These are phyloP conservation scores for Choristoneura fumiferana DNA, from an alignment of 1,140 invertebrate species.

Conservation along the genomic window DNA sequence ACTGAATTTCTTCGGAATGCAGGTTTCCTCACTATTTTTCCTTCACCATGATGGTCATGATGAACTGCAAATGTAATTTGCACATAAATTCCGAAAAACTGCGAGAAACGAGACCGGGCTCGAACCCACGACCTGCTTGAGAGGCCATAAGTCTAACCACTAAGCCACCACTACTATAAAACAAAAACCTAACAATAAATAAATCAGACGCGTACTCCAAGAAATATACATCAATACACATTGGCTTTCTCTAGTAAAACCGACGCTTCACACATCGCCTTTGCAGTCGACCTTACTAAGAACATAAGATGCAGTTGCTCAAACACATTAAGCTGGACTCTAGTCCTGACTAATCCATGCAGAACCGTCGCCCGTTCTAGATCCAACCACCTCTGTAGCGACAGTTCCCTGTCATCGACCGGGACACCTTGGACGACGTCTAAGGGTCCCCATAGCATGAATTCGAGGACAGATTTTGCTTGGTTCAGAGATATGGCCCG, in stretches of 20 bases:
- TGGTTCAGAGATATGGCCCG: constrained; percentile 84
- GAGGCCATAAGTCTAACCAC: too few relatives aligned
- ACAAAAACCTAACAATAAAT: too few relatives aligned
- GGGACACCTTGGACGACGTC: constrained; percentile 84
- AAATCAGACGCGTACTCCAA: constrained; percentile 9
- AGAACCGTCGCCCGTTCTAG: constrained; percentile 89
- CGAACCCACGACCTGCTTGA: too few relatives aligned
- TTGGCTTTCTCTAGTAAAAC: constrained; percentile 80
- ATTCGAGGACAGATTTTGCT: constrained; percentile 89
- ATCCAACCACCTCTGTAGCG: constrained; percentile 89
- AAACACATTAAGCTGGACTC: constrained; percentile 85
- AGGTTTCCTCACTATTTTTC: too few relatives aligned
- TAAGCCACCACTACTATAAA: too few relatives aligned
- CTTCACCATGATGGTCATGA: too few relatives aligned
- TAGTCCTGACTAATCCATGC: constrained; percentile 86
- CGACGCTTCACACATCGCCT: constrained; percentile 88
- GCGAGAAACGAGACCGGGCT: too few relatives aligned
- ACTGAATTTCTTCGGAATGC: too few relatives aligned
- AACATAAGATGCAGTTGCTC: constrained; percentile 90
- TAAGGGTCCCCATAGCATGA: constrained; percentile 91
- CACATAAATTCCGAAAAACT: too few relatives aligned
- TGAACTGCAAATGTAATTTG: too few relatives aligned
- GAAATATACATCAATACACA: constrained; percentile 53
- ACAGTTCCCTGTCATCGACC: constrained; percentile 83
- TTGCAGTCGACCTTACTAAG: constrained; percentile 88